Base-by-base conservation (phyloP, 2,113 vertebrate species). In the Trachemys scripta region DNA sequence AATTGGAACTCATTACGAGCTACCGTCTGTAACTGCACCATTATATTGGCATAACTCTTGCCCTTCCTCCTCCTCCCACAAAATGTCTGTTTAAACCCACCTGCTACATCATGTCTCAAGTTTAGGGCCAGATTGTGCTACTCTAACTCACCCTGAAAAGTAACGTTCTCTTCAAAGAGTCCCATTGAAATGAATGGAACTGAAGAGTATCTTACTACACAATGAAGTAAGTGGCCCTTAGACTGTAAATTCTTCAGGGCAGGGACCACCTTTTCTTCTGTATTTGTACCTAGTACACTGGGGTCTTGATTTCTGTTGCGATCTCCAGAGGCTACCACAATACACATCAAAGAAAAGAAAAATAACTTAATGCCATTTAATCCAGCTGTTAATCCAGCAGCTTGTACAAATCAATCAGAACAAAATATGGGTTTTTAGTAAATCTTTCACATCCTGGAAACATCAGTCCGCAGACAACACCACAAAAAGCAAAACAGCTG, bases 401-500 rank as follows among this genome's bases (percentile, higher is more conserved):
- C 53, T 87, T 87, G 80, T 89, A 14, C 50, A 82, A 54, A 5
- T 75, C 76, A 59, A 89, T 50, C 22, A 20, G 83, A 57, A 80
- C 19, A 89, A 96, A 91, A 87, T 50, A 45, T 0, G 2, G 50
- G 75, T 82, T 93, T 88, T 85, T 79, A 51, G 16, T 51, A 95
- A 95, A 90, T 86, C 51, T 6, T 75, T 65, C 92, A 93, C 85
- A 89, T 95, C 57, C 75, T 88, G 87, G 85, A 95, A 91, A 81
- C 24, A 75, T 90, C 83, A 87, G 31, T 95, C 13, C 75, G 80
- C 51, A 49, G 76, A 65, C 50, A 87, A 0, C 20, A 42, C 51
- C 75, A 86, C 65, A 51, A 91, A 90, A 88, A 62, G 31, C 31
- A 47, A 85, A 82, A 69, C 8, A n/a, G 10, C 49, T 87, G 79